A percentile compares a stretch with the other conserved stretches of the same genome.
These are phyloP conservation scores for Synanthedon formicaeformis DNA, from an alignment of 2,888 invertebrate species.

Conservation along the genomic window DNA sequence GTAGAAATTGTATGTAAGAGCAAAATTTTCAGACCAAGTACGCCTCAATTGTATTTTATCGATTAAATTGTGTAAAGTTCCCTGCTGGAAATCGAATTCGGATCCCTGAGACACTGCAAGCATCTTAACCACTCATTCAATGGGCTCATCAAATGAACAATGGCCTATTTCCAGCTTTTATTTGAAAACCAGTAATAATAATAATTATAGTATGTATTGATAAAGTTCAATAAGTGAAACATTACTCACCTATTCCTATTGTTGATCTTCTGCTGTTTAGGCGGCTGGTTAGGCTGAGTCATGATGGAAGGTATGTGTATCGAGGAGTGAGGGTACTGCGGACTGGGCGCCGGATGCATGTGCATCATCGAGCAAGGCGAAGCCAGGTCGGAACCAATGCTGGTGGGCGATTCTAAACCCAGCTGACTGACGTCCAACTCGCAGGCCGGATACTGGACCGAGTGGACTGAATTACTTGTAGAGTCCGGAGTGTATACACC, in stretches of 20 bases:
- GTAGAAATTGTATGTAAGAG: no score
- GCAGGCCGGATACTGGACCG: slow-evolving; percentile 82
- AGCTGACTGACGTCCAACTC: slow-evolving; percentile 87
- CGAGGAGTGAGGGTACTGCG: slow-evolving; percentile 73
- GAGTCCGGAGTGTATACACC: slow-evolving; percentile 89
- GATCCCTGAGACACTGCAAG: no score
- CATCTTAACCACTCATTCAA: no score
- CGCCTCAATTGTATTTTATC: no score
- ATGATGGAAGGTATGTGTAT: slow-evolving; percentile 64
- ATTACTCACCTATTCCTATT: slow-evolving; percentile 52
- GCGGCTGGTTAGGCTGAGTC: slow-evolving; percentile 61
- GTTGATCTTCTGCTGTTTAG: slow-evolving; percentile 64
- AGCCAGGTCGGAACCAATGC: slow-evolving; percentile 87
- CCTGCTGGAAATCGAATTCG: no score
- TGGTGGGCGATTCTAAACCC: slow-evolving; percentile 89
- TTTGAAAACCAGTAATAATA: no score
- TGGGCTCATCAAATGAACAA: no score
- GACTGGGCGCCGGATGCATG: slow-evolving; percentile 58
- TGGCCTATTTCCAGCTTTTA: no score
- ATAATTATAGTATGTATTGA: neutral
- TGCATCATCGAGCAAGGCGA: slow-evolving; percentile 82
- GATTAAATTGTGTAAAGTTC: no score
- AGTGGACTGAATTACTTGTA: slow-evolving; percentile 84
- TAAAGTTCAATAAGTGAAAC: neutral
- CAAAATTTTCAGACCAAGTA: no score